Evolutionary conservation across 1,140 invertebrate species (phyloP).

Genomic region (Chrysopa pallens): DNA sequence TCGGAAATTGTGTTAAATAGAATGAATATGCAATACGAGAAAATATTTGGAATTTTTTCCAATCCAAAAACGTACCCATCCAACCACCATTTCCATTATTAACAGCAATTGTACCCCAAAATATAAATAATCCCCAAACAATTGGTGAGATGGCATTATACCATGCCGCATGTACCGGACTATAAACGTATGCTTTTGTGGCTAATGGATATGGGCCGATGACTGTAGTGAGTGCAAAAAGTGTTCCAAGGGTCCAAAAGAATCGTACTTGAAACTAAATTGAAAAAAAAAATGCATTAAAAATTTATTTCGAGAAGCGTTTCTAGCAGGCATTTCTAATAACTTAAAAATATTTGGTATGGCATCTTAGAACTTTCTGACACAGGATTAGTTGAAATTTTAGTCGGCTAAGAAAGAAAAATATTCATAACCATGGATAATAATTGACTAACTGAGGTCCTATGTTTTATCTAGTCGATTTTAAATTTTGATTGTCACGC

Average conservation of each 20-base stretch:
- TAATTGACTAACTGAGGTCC: no score
- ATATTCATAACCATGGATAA: no score
- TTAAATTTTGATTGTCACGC: no score
- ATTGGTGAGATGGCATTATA: conserved; percentile 11
- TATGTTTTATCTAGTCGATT: no score
- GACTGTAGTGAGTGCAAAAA: conserved; percentile 4
- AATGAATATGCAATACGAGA: conserved; percentile 33
- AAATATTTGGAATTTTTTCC: conserved; percentile 22
- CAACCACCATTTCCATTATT: conserved; percentile 13
- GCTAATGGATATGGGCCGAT: conserved; percentile 9
- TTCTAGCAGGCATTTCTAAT: no score
- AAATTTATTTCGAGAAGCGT: not conserved
- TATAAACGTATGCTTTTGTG: conserved; percentile 8
- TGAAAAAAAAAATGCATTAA: not conserved
- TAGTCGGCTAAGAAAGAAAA: no score
- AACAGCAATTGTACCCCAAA: conserved; percentile 9
- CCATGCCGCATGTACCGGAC: conserved; percentile 7
- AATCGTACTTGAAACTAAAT: not conserved
- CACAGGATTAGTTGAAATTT: no score
- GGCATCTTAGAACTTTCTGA: no score
- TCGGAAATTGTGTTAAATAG: conserved; percentile 36
- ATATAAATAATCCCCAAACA: conserved; percentile 8
- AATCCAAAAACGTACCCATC: conserved; percentile 23
- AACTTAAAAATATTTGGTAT: no score
- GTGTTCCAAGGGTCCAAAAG: not conserved